These are phyloP conservation scores for Drosophila yooni DNA, from an alignment of 2,888 invertebrate species.

Conservation along the genomic window DNA sequence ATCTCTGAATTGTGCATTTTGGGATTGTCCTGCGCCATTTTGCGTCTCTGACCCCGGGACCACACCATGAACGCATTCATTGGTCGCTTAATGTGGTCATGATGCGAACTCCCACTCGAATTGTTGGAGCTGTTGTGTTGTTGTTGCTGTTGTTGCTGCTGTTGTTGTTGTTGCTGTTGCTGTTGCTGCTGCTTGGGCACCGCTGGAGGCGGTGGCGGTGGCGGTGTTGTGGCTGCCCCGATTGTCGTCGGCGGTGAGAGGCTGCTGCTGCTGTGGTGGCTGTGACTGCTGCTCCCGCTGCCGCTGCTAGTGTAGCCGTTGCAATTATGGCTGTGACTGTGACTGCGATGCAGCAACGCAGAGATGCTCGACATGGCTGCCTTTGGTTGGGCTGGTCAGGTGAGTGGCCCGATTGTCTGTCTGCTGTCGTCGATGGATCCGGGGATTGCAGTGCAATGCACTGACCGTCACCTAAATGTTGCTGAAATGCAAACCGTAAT, in stretches of 20 bases:
- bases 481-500: conserved; percentile 70
- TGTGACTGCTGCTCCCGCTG: conserved; percentile 63
- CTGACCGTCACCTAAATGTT: conserved; percentile 33
- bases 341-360: conserved; percentile 70
- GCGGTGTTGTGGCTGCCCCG: conserved; percentile 42
- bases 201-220: conserved; percentile 50
- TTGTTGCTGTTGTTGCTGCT: conserved; percentile 34
- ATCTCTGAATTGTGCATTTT: conserved; percentile 97
- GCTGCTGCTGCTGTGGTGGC: conserved; percentile 65
- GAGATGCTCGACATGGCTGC: conserved; percentile 72
- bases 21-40: conserved; percentile 97
- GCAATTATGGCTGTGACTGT: conserved; percentile 58
- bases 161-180: conserved; percentile 25
- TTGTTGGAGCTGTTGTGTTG: conserved; percentile 18
- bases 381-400: conserved; percentile 8
- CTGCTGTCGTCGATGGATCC: conserved; percentile 1
- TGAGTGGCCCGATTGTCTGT: conserved; percentile 10
- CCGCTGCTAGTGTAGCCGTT: conserved; percentile 70
- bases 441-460: conserved; percentile 25
- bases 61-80: conserved; percentile 99
- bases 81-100: conserved; percentile 95
- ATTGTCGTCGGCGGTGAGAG: conserved; percentile 69
- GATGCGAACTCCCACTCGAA: conserved; percentile 58
- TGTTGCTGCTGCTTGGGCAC: conserved; percentile 33
- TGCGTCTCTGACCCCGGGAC: conserved; percentile 95